Conservation (phyloP, 2,113 vertebrate genomes). For the Haemorhous mexicanus region DNA sequence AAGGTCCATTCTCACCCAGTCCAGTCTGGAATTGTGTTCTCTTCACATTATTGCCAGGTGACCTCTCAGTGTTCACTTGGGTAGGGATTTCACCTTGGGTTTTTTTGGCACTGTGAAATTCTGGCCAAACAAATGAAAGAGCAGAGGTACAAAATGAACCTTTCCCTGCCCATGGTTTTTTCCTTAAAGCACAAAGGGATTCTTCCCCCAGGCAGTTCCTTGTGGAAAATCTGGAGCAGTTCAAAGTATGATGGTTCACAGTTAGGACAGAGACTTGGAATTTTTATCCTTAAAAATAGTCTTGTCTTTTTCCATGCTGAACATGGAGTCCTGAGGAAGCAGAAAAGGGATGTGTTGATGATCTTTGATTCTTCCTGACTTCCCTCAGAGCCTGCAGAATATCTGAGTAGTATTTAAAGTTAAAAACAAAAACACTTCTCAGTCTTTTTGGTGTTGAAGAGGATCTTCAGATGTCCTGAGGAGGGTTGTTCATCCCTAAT, state of each 20-base stretch:
- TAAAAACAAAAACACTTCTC: not conserved
- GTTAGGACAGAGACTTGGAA: not conserved
- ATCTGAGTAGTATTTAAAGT: not conserved
- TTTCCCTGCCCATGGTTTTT: not conserved
- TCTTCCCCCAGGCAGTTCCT: not conserved
- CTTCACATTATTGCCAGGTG: accelerated
- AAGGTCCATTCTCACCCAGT: not conserved
- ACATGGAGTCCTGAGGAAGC: not conserved
- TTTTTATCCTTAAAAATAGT: not conserved
- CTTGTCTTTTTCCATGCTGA: not conserved
- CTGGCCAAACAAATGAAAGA: not conserved
- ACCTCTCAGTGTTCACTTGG: not conserved
- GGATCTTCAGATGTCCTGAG: not conserved
- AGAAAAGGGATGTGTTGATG: not conserved
- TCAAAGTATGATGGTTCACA: accelerated
- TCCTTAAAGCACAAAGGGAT: not conserved
- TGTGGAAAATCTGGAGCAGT: not conserved
- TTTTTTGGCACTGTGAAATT: not conserved
- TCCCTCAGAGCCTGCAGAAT: not conserved
- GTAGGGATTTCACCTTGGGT: not conserved
- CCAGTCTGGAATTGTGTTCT: not conserved
- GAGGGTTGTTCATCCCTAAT: not conserved
- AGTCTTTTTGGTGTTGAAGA: not conserved
- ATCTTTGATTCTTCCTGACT: not conserved
- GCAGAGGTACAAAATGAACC: not conserved